phyloP scores from a whole-genome alignment of 2,113 vertebrate species.

The Oryctolagus cuniculus region DNA sequence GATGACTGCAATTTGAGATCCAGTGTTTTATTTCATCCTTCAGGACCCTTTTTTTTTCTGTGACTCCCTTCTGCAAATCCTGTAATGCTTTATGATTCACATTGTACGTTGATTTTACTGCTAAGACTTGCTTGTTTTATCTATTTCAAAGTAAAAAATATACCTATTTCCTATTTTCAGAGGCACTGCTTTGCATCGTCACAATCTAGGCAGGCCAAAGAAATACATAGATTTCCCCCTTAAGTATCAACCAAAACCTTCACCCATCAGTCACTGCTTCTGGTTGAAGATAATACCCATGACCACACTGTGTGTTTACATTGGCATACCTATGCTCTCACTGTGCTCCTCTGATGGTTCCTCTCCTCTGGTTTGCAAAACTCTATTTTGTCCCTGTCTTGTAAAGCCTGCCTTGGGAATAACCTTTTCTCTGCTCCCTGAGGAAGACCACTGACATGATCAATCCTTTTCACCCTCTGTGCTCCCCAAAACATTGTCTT shows the following conservation, averaged over 20 bases:
- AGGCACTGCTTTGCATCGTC: background rate
- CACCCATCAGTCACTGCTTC: background rate
- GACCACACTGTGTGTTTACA: background rate
- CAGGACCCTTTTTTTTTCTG: background rate
- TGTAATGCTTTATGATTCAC: background rate
- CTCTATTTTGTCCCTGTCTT: background rate
- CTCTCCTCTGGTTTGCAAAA: background rate
- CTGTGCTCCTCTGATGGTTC: background rate
- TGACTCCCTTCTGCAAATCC: background rate
- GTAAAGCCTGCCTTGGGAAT: background rate
- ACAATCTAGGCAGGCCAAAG: background rate
- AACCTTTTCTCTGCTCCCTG: background rate
- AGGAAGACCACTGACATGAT: background rate
- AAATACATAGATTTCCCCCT: no score
- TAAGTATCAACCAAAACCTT: background rate
- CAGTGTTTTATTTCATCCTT: background rate
- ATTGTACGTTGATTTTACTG: background rate
- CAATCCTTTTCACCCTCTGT: background rate
- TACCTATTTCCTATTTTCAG: background rate
- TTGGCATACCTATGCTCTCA: background rate
- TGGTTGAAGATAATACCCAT: background rate
- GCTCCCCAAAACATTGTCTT: background rate
- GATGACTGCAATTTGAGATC: background rate
- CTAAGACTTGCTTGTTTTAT: conserved; percentile 33
- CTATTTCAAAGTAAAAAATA: conserved; percentile 31